Evolutionary conservation across 1,140 invertebrate species (phyloP).

Genomic region (Tetramorium alpestre): DNA sequence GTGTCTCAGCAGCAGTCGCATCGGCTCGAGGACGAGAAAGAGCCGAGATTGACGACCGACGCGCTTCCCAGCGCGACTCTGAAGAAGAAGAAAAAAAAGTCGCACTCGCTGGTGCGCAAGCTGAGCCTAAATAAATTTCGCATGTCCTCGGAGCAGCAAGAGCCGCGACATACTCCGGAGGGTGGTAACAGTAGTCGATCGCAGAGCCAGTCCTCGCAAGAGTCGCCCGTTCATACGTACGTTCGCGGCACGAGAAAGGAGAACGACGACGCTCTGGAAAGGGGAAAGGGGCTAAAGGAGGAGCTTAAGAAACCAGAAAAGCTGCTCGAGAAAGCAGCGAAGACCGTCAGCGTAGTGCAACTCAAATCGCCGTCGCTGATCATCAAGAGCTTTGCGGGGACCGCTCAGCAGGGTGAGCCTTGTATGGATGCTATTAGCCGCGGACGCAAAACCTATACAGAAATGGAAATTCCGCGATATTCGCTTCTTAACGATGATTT

Average conservation of each 20-base stretch:
- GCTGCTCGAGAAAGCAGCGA: conserved; percentile 75
- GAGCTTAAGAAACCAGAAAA: conserved; percentile 72
- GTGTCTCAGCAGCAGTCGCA: conserved; percentile 47
- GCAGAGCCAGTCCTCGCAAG: conserved; percentile 81
- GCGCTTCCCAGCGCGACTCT: conserved; percentile 61
- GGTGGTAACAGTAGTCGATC: conserved; percentile 81
- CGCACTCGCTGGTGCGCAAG: conserved; percentile 79
- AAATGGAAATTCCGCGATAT: not conserved
- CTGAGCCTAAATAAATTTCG: conserved; percentile 82
- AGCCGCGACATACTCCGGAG: conserved; percentile 77
- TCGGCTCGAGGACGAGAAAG: conserved; percentile 39
- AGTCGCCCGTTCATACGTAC: conserved; percentile 77
- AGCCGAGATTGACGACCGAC: not conserved
- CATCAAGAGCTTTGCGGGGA: conserved; percentile 67
- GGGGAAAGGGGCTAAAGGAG: conserved; percentile 40
- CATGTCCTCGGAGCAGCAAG: conserved; percentile 77
- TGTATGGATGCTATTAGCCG: not conserved
- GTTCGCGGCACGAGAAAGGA: conserved; percentile 58
- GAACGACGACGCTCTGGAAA: conserved; percentile 17
- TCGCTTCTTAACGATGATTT: not conserved
- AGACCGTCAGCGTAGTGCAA: conserved; percentile 79
- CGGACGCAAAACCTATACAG: not conserved
- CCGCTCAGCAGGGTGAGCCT: conserved; percentile 62
- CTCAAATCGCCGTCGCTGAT: conserved; percentile 80
- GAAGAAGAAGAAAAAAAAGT: conserved; percentile 80